Evolutionary conservation across 2,888 invertebrate species (phyloP), one percentile per base, ranked within the genome.

Genomic region (Xiphydria camelus): DNA sequence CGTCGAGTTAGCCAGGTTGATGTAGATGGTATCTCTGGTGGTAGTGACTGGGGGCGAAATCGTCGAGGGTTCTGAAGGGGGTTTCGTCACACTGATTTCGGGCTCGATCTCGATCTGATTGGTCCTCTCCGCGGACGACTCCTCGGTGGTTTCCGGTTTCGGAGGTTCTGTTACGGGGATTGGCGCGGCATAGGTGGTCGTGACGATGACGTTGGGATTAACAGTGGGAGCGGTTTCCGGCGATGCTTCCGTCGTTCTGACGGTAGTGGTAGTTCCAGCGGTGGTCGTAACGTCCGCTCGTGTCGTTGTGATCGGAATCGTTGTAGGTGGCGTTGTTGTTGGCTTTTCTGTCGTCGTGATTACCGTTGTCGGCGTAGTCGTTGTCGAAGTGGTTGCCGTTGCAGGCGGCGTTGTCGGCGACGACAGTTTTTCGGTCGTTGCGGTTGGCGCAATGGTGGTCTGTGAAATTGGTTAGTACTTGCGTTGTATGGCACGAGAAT

Each of bases 401-500:
- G 61, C 42, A 45, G 60, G 54, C 33, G 48, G 52, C 31, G 44
- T 47, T n/a, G 60, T 57, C 7, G 56, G 56, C 23, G 49, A 48
- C 37, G 47, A 50, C 43, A 44, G 49, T 20, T 25, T 41, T 26
- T 31, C 10, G 22, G 26, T 3, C 4, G 20, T 23, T 15, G 45
- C 25, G 17, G 49, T 46, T 9, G 55, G 55, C 19, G 51, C 41
- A 9, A 45, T 22, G 26, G 47, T 47, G 58, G 75, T 74, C 74
- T 75, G 73, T 60, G 74, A 68, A 75, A 75, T 70, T 63, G 75
- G n/a, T 75, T 75, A 75, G 75, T 75, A 70, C 62, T 69, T 71
- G 74, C 74, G 69, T 61, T 68, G 70, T 70, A 68, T 63, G 64
- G 63, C 66, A 66, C 59, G 64, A 62, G 54, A 61, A 53, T 59